A percentile compares a stretch with the other conserved stretches of the same genome.
These are phyloP conservation scores for Hypothenemus hampei DNA, from an alignment of 1,140 invertebrate species.

Conservation along the genomic window DNA sequence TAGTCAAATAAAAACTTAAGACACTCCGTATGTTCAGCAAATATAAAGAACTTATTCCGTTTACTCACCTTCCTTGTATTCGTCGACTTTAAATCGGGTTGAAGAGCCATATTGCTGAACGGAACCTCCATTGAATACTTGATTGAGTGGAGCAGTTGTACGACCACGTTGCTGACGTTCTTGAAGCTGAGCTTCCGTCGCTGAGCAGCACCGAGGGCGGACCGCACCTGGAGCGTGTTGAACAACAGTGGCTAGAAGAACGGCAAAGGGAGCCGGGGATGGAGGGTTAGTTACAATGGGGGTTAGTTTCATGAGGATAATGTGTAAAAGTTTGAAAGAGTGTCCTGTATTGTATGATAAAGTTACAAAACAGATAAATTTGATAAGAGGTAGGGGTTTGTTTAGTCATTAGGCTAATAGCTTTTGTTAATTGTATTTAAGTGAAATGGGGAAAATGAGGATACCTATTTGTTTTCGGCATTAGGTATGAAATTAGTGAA, in stretches of 20 bases:
- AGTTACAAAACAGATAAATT: neutral
- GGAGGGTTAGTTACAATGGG: conserved; percentile 38
- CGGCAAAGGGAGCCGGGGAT: conserved; percentile 37
- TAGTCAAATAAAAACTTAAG: no score
- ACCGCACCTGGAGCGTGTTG: conserved; percentile 65
- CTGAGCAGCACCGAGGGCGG: conserved; percentile 58
- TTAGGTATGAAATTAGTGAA: no score
- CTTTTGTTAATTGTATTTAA: no score
- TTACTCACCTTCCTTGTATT: conserved; percentile 59
- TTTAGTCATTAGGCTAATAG: no score
- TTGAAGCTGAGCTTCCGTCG: conserved; percentile 83
- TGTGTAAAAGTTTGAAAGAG: neutral
- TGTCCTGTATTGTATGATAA: no score
- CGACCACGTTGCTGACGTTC: conserved; percentile 87
- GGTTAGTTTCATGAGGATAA: conserved; percentile 25
- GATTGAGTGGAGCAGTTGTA: conserved; percentile 83
- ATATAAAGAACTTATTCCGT: no score
- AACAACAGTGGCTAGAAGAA: conserved; percentile 60
- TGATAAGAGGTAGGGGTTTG: neutral
- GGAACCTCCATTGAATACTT: conserved; percentile 90
- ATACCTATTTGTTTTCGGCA: no score
- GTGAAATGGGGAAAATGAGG: no score
- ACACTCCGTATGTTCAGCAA: no score
- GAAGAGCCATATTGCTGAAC: conserved; percentile 82
- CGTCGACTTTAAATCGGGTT: conserved; percentile 56